Percentiles rank a stretch among this genome's conserved stretches.
Conservation (phyloP, 2,888 invertebrate species). For the Epinotia ramella region DNA sequence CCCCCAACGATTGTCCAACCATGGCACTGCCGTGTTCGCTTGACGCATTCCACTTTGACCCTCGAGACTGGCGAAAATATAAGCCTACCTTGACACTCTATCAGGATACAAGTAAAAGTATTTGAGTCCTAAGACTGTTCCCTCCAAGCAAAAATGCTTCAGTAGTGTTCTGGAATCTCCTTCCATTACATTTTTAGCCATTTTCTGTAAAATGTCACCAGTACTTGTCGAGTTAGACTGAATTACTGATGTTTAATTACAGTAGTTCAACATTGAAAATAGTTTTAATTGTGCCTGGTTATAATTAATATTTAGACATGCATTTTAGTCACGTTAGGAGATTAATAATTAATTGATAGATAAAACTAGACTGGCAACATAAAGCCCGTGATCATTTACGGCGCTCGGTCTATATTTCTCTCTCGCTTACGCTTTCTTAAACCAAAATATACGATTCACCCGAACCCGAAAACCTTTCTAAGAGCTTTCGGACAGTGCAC, state of each 20-base stretch:
- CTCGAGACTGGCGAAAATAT: neutral
- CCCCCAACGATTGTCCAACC: no score
- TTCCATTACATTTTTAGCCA: slow-evolving; percentile 52
- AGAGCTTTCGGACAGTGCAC: no score
- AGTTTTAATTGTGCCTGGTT: neutral
- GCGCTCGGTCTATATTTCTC: no score
- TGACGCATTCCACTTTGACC: no score
- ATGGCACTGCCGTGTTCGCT: no score
- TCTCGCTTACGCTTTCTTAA: no score
- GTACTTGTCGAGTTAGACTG: neutral
- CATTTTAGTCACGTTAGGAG: slow-evolving; percentile 2
- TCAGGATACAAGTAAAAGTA: slow-evolving; percentile 78
- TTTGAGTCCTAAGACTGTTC: slow-evolving; percentile 71
- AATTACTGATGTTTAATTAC: slow-evolving; percentile 3
- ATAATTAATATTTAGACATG: slow-evolving; percentile 8
- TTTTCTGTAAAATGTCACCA: slow-evolving; percentile 6
- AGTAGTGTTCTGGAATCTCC: slow-evolving; percentile 58
- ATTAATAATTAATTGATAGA: slow-evolving; percentile 1
- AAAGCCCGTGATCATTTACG: no score
- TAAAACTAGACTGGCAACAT: neutral
- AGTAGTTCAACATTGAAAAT: neutral
- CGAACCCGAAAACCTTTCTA: no score
- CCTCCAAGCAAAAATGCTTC: slow-evolving; percentile 67
- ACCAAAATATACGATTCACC: no score
- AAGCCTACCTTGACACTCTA: slow-evolving; percentile 67